Evolutionary conservation across 1,140 invertebrate genomes (phyloP), one percentile per base, ranked within the genome.

Genomic region (Eurosta solidaginis): DNA sequence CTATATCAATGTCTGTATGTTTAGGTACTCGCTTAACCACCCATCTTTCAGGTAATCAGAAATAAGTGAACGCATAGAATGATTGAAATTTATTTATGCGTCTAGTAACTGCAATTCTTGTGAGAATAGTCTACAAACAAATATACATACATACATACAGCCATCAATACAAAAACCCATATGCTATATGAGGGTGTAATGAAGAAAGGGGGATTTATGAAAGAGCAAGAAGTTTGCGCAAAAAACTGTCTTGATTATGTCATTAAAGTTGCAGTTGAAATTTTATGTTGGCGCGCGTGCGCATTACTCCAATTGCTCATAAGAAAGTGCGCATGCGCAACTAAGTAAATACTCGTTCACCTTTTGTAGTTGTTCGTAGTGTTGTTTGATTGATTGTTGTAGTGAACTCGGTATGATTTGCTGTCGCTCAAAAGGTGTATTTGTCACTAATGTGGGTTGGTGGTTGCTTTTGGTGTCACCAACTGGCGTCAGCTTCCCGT

Each of bases 221-320:
- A 12, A 3, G 45, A 14, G 45, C n/a, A 20, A 17, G 12, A 40
- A 68, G n/a, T n/a, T n/a, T 68, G 40, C 40, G 12, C 9, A 17
- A 63, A 68, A 68, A 68, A 68, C 33, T n/a, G 59, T 9, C 33
- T 68, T 68, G 59, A 68, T 68, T 68, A 68, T 68, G 59, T 68
- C 59, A 68, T 68, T 68, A 68, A 68, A 68, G 40, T 40, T 40
- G 29, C 59, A 68, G 40, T 42, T 40, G 33, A 40, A 68, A 68
- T 68, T 20, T 68, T 68, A 68, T 68, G 36, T 68, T 68, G 33
- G 59, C 33, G 59, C 59, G 59, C 59, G 59, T 68, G 59, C 59
- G 59, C 59, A 33, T 68, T 10, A 36, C 59, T 4, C 9, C 54
- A 4, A 49, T 22, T 17, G 45, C n/a, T 47, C 45, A 47, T 47